Evolutionary conservation across 2,888 invertebrate genomes (phyloP).

Genomic region (Kuschelorhynchus macadamiae): DNA sequence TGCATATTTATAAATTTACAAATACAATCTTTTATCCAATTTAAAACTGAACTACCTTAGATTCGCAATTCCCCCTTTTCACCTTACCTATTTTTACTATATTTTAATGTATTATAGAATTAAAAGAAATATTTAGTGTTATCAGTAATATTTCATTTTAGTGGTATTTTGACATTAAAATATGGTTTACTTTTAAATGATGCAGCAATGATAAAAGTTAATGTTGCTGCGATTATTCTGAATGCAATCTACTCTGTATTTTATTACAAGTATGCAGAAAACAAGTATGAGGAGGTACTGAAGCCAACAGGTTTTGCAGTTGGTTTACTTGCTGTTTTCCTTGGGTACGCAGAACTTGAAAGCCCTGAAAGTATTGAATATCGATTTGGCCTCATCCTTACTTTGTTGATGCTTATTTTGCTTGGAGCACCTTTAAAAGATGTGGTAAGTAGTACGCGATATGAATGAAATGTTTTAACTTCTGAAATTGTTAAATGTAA

Average conservation of each 20-base stretch:
- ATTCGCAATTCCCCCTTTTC: too few species aligned
- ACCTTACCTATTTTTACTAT: too few species aligned
- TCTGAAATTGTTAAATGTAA: too few species aligned
- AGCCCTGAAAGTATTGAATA: slow-evolving; percentile 76
- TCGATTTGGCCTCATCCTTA: slow-evolving; percentile 80
- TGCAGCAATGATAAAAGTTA: slow-evolving; percentile 83
- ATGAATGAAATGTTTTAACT: too few species aligned
- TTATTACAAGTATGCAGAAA: slow-evolving; percentile 77
- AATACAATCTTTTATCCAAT: too few species aligned
- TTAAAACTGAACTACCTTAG: too few species aligned
- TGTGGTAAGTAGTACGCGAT: slow-evolving; percentile 77
- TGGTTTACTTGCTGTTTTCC: slow-evolving; percentile 72
- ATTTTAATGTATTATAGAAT: too few species aligned
- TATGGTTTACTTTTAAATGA: slow-evolving; percentile 83
- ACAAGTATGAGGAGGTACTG: slow-evolving; percentile 71
- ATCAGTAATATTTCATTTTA: slow-evolving; percentile 64
- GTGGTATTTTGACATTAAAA: slow-evolving; percentile 82
- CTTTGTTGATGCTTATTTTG: slow-evolving; percentile 76
- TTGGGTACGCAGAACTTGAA: slow-evolving; percentile 79
- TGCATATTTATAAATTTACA: not conserved
- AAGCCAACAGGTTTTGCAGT: slow-evolving; percentile 72
- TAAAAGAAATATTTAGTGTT: not conserved
- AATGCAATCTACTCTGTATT: slow-evolving; percentile 78
- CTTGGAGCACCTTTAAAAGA: slow-evolving; percentile 81
- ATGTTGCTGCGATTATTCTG: slow-evolving; percentile 79